Percentiles rank a stretch among this genome's conserved stretches.
Evolutionary conservation across 2,113 vertebrate species (phyloP).

Genomic region (Oxyruncus cristatus): DNA sequence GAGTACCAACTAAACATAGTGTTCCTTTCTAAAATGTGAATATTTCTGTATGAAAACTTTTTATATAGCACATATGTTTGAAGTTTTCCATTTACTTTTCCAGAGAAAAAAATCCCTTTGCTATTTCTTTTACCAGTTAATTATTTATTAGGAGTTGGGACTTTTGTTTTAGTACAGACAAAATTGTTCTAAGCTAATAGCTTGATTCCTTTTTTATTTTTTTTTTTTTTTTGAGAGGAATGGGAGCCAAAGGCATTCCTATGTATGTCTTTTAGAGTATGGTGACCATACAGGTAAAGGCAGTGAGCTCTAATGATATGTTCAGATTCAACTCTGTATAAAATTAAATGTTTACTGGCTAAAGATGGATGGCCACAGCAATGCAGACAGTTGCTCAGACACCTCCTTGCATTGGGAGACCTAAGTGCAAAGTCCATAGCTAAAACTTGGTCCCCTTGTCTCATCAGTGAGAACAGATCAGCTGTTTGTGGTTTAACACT

Average conservation of each 20-base stretch:
- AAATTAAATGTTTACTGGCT: background rate
- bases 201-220: background rate
- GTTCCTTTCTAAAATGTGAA: background rate
- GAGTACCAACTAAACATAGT: background rate
- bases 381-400: background rate
- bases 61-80: background rate
- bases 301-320: background rate
- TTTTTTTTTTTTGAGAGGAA: background rate
- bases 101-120: background rate
- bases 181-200: background rate
- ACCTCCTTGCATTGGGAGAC: background rate
- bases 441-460: background rate
- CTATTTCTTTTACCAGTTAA: background rate
- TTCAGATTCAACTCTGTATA: background rate
- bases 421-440: background rate
- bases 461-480: background rate
- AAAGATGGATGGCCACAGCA: background rate
- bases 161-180: background rate
- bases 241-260: rapidly evolving
- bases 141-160: background rate
- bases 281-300: background rate
- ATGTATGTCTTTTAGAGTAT: rapidly evolving
- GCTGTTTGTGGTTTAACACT: background rate
- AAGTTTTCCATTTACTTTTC: background rate
- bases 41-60: background rate